Evolutionary conservation across 2,888 invertebrate genomes (phyloP).

Genomic region (Ceratothoa steindachneri): DNA sequence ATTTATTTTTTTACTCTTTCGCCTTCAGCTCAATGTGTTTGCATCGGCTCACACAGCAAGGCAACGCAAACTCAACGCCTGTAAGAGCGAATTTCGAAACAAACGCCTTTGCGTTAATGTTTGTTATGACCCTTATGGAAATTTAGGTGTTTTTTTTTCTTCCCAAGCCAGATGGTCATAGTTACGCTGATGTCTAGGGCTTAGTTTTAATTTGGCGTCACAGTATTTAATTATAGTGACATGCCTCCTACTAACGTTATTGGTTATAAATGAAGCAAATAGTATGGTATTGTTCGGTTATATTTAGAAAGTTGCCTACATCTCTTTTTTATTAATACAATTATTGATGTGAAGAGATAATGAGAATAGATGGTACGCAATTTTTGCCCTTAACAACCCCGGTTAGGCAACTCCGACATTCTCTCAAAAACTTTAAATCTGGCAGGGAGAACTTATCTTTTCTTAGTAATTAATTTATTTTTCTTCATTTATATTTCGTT

Average conservation of each 20-base stretch:
- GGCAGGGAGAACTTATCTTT: background rate
- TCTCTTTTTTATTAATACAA: background rate
- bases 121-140: background rate
- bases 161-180: background rate
- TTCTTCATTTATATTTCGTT: background rate
- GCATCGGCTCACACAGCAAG: background rate
- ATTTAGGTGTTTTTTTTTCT: background rate
- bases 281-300: background rate
- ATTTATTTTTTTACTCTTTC: background rate
- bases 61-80: background rate
- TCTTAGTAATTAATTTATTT: background rate
- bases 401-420: background rate
- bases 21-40: background rate
- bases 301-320: background rate
- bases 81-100: background rate
- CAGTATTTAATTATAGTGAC: background rate
- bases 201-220: background rate
- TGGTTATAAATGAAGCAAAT: background rate
- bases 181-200: background rate
- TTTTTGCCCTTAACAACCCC: background rate
- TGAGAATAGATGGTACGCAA: background rate
- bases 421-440: background rate
- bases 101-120: background rate
- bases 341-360: background rate
- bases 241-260: background rate